Percentiles rank a stretch among this genome's conserved stretches.
Evolutionary conservation across 2,888 invertebrate genomes (phyloP).

Genomic region (Micoletzkya japonica): DNA sequence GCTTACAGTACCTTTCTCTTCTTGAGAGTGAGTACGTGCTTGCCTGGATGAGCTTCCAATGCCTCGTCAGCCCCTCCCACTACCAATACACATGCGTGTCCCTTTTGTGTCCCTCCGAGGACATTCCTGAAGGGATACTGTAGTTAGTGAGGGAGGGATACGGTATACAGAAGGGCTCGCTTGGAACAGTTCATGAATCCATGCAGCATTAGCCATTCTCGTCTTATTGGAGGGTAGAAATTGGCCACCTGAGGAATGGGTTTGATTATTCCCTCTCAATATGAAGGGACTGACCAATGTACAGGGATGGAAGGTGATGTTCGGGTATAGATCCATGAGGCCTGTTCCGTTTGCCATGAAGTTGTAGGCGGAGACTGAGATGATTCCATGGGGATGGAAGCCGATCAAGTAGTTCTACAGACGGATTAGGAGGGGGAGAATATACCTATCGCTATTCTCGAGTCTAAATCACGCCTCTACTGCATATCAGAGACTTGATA

Average conservation of each 20-base stretch:
- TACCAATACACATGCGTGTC: conserved; percentile 46
- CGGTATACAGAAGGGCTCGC: background rate
- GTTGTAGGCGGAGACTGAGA: conserved; percentile 80
- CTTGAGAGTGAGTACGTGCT: conserved; percentile 48
- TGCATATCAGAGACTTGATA: too few relatives aligned
- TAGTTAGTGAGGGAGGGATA: background rate
- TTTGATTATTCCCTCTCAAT: background rate
- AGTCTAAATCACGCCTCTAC: too few relatives aligned
- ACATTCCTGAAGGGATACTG: conserved; percentile 23
- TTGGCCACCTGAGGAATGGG: conserved; percentile 17
- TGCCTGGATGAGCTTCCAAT: conserved; percentile 50
- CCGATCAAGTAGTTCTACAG: conserved; percentile 68
- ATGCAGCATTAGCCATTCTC: conserved; percentile 28
- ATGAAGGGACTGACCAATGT: conserved; percentile 33
- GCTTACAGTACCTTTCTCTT: conserved; percentile 20
- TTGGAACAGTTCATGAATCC: conserved; percentile 29
- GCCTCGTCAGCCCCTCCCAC: conserved; percentile 55
- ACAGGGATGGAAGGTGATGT: conserved; percentile 46
- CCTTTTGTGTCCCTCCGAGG: conserved; percentile 34
- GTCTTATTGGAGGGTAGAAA: conserved; percentile 17
- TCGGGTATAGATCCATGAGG: conserved; percentile 66
- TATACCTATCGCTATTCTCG: too few relatives aligned
- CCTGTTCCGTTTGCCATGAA: conserved; percentile 75
- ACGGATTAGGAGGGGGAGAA: too few relatives aligned
- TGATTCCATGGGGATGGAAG: conserved; percentile 86